Evolutionary conservation across 2,888 invertebrate species (phyloP), one percentile per base, ranked within the genome.

Genomic region (Nomada hirtipes): DNA sequence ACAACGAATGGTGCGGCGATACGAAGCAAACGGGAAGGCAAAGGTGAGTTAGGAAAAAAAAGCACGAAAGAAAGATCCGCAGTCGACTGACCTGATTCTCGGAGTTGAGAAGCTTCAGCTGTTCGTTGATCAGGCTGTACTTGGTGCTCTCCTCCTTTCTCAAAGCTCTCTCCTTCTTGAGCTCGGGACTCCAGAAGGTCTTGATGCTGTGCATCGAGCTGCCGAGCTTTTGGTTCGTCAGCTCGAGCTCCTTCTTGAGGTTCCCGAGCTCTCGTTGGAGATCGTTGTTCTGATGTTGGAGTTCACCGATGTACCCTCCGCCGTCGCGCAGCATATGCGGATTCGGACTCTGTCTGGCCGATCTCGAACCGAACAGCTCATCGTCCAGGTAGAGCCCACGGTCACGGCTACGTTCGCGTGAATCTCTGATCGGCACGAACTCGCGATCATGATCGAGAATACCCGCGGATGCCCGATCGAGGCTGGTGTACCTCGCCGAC

Each of bases 201-300:
- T 99, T 99, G 94, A 99, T 99, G 95, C 98, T 99, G 95, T 99
- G 99, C 99, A 99, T 99, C 92, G 98, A 98, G 93, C 98, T 98
- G 94, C 98, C 98, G 91, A 99, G 96, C 95, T 99, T 99, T 95
- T 99, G 98, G 94, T 98, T 98, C 88, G 98, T 98, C 93, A 98
- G 95, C 95, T 98, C 98, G 92, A 98, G 95, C 93, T 98, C 98
- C 94, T 98, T 98, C 94, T 98, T 98, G 88, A 98, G 95, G 94
- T 97, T 98, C 71, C 96, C 97, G 93, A 98, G 96, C 94, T 99
- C 99, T 86, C 98, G 96, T 93, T 99, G 99, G 89, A 99, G 95
- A 94, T 99, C 99, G 92, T 97, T 97, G 94, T 99, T 98, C 95
- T 98, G 98, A 93, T 97, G 97, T 94, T 98, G 98, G 88, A 98